Conservation (phyloP, 1,140 invertebrate genomes). For the Lucilia sericata region DNA sequence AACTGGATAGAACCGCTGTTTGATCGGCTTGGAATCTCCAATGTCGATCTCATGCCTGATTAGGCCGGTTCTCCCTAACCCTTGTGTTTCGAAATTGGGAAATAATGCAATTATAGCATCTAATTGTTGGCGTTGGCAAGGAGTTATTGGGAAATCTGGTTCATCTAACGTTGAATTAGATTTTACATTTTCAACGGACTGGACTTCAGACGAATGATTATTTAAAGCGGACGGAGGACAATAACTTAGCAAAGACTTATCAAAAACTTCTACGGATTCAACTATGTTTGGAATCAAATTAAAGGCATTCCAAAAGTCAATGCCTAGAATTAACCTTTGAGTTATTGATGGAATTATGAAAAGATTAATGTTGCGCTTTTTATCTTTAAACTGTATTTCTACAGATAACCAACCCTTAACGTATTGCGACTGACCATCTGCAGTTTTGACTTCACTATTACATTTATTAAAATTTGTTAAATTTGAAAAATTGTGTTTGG, state of each 20-base stretch:
- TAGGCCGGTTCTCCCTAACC: constrained; percentile 6
- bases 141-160: background rate
- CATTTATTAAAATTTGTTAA: background rate
- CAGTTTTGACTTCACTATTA: background rate
- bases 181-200: background rate
- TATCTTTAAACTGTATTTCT: no score
- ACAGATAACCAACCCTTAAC: background rate
- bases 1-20: background rate
- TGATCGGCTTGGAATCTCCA: background rate
- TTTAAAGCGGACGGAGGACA: background rate
- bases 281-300: background rate
- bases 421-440: background rate
- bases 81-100: constrained; percentile 2
- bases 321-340: background rate
- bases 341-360: no score
- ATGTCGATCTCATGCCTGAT: constrained; percentile 18
- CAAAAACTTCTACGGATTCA: background rate
- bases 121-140: background rate
- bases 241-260: background rate
- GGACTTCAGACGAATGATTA: background rate
- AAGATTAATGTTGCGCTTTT: no score
- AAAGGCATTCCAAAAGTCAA: background rate
- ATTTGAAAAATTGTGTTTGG: constrained; percentile 28
- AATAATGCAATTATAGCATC: background rate
- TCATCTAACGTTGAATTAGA: no score